Evolutionary conservation across 2,113 vertebrate genomes (phyloP), one percentile per base, ranked within the genome.

Genomic region (Murina feae): DNA sequence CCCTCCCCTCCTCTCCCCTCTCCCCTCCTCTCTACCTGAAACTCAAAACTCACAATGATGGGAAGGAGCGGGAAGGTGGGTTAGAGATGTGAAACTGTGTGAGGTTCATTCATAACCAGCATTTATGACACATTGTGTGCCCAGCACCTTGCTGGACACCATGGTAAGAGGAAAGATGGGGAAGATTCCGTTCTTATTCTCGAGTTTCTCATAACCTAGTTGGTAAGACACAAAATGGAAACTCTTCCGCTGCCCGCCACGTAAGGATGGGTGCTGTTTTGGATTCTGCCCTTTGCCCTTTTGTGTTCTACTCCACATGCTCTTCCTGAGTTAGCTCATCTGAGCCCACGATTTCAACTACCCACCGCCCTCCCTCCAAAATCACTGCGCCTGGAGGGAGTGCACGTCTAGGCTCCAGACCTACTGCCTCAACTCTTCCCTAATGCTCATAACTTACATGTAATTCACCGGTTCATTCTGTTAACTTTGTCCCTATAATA

Each of bases 81-180:
- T 58, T 44, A 37, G 95, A 96, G 90, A 92, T 47, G 55, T 1
- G 79, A 90, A 51, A 30, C 71, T 12, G 44, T 30, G 12, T 76
- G 49, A 80, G 85, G 74, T 79, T 95, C 95, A 89, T 95, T 97
- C 89, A 94, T 68, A 79, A 92, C 20, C 44, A 65, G 63, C 76
- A 53, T 47, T 68, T 80, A 42, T 86, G 28, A 72, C 37, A 47
- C 42, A 16, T 0, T 4, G 28, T n/a, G 7, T 49, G 81, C 28
- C 37, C 23, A 2, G 75, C 13, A 0, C 51, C 71, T 71, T 3
- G 47, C 49, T 37, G 53, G 53, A 58, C 51, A 17, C 37, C 6
- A 5, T 0, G 1, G 37, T 28, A 25, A 86, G 51, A 71, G 35
- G 44, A 28, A 74, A 49, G 93, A 21, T 4, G 32, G 44, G 66